Conservation (phyloP, 2,113 vertebrate species). For the Poeciliopsis retropinna region DNA sequence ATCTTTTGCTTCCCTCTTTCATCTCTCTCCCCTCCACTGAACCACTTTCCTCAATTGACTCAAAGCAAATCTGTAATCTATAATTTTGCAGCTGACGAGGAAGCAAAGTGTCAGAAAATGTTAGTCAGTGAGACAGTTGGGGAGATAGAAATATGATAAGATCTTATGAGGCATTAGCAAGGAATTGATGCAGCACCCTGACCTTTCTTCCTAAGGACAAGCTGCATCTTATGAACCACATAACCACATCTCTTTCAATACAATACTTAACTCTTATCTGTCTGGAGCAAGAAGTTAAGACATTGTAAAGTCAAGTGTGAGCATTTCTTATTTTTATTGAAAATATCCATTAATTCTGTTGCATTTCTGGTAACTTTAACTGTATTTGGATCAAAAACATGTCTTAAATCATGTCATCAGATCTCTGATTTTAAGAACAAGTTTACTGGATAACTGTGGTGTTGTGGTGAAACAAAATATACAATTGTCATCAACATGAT, state of each 20-base stretch:
- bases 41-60: slow-evolving; percentile 53
- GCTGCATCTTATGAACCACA: neutral
- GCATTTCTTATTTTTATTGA: no score
- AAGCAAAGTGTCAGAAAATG: slow-evolving; percentile 63
- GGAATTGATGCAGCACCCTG: slow-evolving; percentile 22
- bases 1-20: slow-evolving; percentile 35
- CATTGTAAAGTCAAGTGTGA: no score
- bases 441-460: no score
- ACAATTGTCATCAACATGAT: no score
- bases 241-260: neutral
- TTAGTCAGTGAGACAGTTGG: slow-evolving; percentile 40
- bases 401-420: no score
- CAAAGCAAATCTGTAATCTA: slow-evolving; percentile 59
- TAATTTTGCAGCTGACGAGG: slow-evolving; percentile 73
- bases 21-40: slow-evolving; percentile 32
- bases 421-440: no score
- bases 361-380: no score
- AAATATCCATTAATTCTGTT: no score
- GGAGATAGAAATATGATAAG: slow-evolving; percentile 33
- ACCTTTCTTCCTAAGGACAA: slow-evolving; percentile 6
- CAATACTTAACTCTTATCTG: no score
- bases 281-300: no score
- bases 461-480: no score
- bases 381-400: no score
- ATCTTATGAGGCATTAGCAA: slow-evolving; percentile 29